Conservation (phyloP, 2,888 invertebrate genomes). For the Slavum lentiscoides region DNA sequence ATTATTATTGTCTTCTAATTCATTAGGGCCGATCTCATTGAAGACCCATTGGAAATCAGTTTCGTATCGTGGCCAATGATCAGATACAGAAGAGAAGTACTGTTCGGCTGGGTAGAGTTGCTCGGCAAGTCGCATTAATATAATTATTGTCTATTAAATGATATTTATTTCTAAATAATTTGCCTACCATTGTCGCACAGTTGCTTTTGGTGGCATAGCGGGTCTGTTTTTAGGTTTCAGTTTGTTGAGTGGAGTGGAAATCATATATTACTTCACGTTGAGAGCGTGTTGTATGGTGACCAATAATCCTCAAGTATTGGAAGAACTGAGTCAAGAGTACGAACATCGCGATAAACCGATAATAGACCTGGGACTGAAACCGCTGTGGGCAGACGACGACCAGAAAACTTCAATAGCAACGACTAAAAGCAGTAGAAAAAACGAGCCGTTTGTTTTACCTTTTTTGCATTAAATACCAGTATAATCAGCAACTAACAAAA, state of each 20-base stretch:
- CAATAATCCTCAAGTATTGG: constrained; percentile 63
- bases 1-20: background rate
- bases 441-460: constrained; percentile 21
- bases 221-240: constrained; percentile 63
- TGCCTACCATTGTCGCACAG: constrained; percentile 57
- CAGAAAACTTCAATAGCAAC: background rate
- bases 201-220: constrained; percentile 62
- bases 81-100: constrained; percentile 76
- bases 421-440: constrained; percentile 14
- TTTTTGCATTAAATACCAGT: constrained; percentile 31
- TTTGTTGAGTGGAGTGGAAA: constrained; percentile 61
- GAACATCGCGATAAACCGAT: constrained; percentile 58
- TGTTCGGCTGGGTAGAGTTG: constrained; percentile 83
- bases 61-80: constrained; percentile 81
- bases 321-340: constrained; percentile 62
- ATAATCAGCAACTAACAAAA: background rate
- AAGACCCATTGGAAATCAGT: constrained; percentile 58
- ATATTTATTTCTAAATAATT: background rate
- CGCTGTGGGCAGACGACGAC: constrained; percentile 55
- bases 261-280: constrained; percentile 60
- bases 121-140: constrained; percentile 64
- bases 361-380: constrained; percentile 60
- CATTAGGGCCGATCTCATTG: constrained; percentile 23
- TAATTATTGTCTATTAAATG: background rate
- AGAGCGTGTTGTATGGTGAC: constrained; percentile 67